Evolutionary conservation across 2,113 vertebrate genomes (phyloP), one percentile per base, ranked within the genome.

Genomic region (Brachionichthys hirsutus): DNA sequence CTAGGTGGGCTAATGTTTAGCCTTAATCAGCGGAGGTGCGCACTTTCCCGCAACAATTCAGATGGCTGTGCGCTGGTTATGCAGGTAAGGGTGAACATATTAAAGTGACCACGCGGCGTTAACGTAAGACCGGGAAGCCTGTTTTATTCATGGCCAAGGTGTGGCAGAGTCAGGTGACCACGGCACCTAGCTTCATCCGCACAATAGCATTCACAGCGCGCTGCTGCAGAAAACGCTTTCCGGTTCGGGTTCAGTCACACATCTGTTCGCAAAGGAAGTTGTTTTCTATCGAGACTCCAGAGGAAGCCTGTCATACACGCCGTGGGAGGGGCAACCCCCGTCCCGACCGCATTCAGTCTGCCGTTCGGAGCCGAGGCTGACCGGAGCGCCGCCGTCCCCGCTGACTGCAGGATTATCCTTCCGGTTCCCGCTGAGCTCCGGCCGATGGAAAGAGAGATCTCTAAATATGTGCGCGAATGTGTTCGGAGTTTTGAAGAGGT

Each of bases 1-100:
- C 76, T 80, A 78, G 71, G 75, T 59, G 4, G 38, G 83, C 82
- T 89, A 85, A 83, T 86, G 79, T 67, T 68, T 64, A 79, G 64
- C 74, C 70, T 62, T 57, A 70, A 66, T 46, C 47, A 4, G 11
- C 3, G 60, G 41, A 53, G 64, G 20, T 46, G 63, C 55, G 48
- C 19, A 34, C 49, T 60, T 70, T 67, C 36, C 42, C 40, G 43
- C 54, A 18, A 45, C 56, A 24, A 2, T 62, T 75, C 84, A 41
- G 78, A 92, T 92, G 91, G 91, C 91, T 83, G 91, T 90, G 8
- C 89, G 91, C 13, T 92, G 91, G 91, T 44, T 92, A 60, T 92
- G 91, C 91, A 92, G 91, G 91, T 92, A 85, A 85, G 89, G n/a
- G 11, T 2, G 9, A 2, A 15, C 7, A 1, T 15, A 8, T 9